phyloP scores from a whole-genome alignment of 1,140 invertebrate species.

The Rhysida immarginata region DNA sequence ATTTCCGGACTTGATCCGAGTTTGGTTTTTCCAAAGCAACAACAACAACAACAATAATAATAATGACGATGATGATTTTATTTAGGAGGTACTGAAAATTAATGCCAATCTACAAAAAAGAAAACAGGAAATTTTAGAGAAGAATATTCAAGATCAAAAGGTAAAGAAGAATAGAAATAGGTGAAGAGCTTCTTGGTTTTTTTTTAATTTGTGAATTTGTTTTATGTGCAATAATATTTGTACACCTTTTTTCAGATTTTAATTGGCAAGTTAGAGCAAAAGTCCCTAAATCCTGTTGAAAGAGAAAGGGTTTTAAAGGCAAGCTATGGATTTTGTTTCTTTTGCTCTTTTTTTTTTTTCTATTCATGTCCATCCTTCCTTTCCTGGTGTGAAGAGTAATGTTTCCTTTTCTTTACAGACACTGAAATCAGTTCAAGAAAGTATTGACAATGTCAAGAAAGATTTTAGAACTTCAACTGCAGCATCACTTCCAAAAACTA shows the following conservation, averaged over 20 bases:
- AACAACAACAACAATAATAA: too few species aligned
- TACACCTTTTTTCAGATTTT: slow-evolving; percentile 33
- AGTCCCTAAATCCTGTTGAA: slow-evolving; percentile 40
- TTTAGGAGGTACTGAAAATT: slow-evolving; percentile 47
- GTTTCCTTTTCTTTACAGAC: too few species aligned
- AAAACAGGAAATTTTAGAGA: slow-evolving; percentile 59
- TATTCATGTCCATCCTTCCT: too few species aligned
- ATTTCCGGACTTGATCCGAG: background rate
- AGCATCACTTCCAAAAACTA: too few species aligned
- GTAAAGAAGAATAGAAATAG: slow-evolving; percentile 9
- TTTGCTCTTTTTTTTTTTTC: too few species aligned
- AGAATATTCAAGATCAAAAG: slow-evolving; percentile 58
- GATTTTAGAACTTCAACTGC: too few species aligned
- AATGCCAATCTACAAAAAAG: slow-evolving; percentile 54
- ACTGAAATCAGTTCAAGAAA: too few species aligned
- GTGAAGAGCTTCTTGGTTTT: background rate
- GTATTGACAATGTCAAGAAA: too few species aligned
- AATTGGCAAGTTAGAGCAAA: slow-evolving; percentile 54
- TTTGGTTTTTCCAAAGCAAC: too few species aligned
- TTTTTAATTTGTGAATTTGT: background rate
- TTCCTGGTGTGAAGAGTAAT: too few species aligned
- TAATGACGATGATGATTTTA: slow-evolving; percentile 7
- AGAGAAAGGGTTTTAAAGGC: slow-evolving; percentile 41
- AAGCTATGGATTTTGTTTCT: slow-evolving; percentile 1
- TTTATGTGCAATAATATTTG: background rate